Base-by-base conservation (phyloP, 2,797 vertebrate genomes). In the Malacoraja senta region DNA sequence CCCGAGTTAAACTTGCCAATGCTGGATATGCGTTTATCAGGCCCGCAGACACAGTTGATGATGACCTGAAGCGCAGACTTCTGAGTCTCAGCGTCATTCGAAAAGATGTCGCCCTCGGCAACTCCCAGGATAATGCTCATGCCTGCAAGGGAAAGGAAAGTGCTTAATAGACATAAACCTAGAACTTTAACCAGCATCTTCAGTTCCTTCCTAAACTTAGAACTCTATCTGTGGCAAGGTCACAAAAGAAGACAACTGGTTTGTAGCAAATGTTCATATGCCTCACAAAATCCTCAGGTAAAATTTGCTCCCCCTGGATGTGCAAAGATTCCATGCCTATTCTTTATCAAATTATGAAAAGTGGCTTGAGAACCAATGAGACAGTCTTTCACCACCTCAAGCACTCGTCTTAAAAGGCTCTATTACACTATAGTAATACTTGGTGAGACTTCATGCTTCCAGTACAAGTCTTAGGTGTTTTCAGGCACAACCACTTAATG, bases 41-140 rank as follows among this genome's bases (percentile, higher is more conserved):
- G 99, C 78, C 98, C 98, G 38, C 99, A 99, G 3, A 99, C 98
- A 26, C 99, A 99, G 91, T 99, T 99, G 95, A 99, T 99, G 95
- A 98, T 98, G 94, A 99, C 99, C 95, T 99, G 99, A 95, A 99
- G 97, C 44, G 99, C 99, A 0, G 98, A 99, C 94, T 99, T 99
- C 96, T 99, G 99, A 96, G 99, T 99, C 95, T 99, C 99, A 0
- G 99, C 99, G 94, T 99, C 99, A 0, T 99, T 99, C 93, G 99
- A 98, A 95, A 99, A 99, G 93, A 99, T 98, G 93, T 99, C 99
- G 90, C 99, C 99, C 95, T 99, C 99, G 0, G 99, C 99, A 93
- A 99, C 98, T 61, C 98, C 97, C 95, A 99, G 97, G 94, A 99
- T 98, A 93, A 99, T 99, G 94, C 98, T 99, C 96, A 99, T 98